Percentiles rank a stretch among this genome's conserved stretches.
These are phyloP conservation scores for Tricholauxania praeusta DNA, from an alignment of 2,888 invertebrate species.

Conservation along the genomic window DNA sequence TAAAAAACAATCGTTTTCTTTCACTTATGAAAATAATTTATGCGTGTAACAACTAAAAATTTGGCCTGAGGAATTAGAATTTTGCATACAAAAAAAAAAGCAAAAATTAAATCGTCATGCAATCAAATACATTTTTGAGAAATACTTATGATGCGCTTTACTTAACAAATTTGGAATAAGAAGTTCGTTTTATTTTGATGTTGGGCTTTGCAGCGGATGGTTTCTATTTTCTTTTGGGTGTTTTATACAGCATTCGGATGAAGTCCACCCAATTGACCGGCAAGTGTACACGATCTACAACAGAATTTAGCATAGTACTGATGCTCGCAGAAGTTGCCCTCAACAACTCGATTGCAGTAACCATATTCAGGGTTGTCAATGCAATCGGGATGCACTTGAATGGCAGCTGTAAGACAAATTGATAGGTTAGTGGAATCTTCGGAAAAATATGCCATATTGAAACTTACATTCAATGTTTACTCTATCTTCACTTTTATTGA, in stretches of 20 bases:
- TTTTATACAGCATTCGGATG: conserved; percentile 62
- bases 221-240: neutral
- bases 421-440: no score
- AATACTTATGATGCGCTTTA: conserved; percentile 21
- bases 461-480: conserved; percentile 82
- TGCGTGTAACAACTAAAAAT: neutral
- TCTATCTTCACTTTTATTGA: conserved; percentile 74
- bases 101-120: neutral
- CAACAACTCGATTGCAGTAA: conserved; percentile 89
- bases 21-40: conserved; percentile 2
- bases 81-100: no score
- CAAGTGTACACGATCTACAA: conserved; percentile 91
- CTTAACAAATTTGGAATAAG: neutral
- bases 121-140: neutral
- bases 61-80: conserved; percentile 15
- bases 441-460: neutral
- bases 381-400: conserved; percentile 83
- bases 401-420: conserved; percentile 55
- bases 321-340: conserved; percentile 87
- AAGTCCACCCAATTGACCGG: conserved; percentile 75
- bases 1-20: no score
- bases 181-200: no score
- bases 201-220: no score
- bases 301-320: conserved; percentile 94
- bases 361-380: conserved; percentile 90